phyloP scores from a whole-genome alignment of 2,888 invertebrate genomes.

The Mechanitis messenoides region DNA sequence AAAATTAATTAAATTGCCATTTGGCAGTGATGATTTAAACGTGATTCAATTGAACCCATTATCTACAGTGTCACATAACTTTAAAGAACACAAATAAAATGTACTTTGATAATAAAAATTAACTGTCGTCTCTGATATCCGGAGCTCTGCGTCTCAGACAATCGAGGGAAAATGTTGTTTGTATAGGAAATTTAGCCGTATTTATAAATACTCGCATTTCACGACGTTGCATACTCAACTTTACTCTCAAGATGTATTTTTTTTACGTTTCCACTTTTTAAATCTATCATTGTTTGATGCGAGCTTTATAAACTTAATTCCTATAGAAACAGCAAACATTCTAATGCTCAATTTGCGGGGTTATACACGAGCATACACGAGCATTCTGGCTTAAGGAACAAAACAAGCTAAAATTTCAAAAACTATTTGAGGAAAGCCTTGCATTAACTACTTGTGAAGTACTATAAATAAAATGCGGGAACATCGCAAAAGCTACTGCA shows the following conservation, averaged over 20 bases:
- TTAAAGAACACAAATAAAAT: background rate
- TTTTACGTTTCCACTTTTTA: constrained; percentile 23
- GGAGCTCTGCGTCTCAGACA: constrained; percentile 72
- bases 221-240: too few species aligned
- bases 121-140: constrained; percentile 66
- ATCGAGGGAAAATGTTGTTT: constrained; percentile 48
- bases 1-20: too few species aligned
- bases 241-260: constrained; percentile 7
- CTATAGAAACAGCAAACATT: constrained; percentile 48
- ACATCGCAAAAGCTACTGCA: too few species aligned
- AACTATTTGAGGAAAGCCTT: constrained; percentile 59
- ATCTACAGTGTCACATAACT: background rate
- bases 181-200: constrained; percentile 10
- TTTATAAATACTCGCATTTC: too few species aligned
- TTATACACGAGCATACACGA: constrained; percentile 37
- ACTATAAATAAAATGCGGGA: too few species aligned
- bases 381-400: constrained; percentile 50
- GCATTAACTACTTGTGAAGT: constrained; percentile 57
- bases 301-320: constrained; percentile 35
- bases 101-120: background rate
- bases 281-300: constrained; percentile 18
- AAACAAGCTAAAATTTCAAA: constrained; percentile 53
- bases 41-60: constrained; percentile 1
- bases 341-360: constrained; percentile 65
- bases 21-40: background rate